Evolutionary conservation across 2,797 vertebrate species (phyloP).

Genomic region (Mormyrus hasselquistii): DNA sequence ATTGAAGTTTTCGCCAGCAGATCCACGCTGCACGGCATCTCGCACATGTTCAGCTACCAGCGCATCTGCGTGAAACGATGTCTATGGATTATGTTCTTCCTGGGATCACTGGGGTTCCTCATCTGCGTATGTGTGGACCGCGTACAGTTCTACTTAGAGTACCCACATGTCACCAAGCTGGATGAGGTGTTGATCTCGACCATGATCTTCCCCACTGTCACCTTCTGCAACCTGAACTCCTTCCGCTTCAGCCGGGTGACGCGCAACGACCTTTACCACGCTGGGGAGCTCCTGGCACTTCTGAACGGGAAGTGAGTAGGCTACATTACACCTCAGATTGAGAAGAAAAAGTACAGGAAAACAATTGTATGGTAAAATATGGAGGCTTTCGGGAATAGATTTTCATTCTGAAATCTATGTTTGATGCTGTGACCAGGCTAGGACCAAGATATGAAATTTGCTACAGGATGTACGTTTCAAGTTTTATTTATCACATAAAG

Average conservation of each 20-base stretch:
- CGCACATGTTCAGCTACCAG: slow-evolving; percentile 96
- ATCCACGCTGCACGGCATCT: slow-evolving; percentile 94
- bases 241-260: slow-evolving; percentile 93
- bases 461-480: not conserved
- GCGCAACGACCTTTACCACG: slow-evolving; percentile 96
- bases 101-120: slow-evolving; percentile 81
- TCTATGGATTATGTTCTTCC: slow-evolving; percentile 89
- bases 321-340: not conserved
- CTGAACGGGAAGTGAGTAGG: slow-evolving; percentile 86
- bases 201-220: slow-evolving; percentile 87
- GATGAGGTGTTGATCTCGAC: slow-evolving; percentile 81
- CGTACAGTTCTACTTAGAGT: slow-evolving; percentile 92
- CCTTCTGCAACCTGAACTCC: slow-evolving; percentile 98
- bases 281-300: slow-evolving; percentile 88
- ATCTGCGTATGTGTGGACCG: slow-evolving; percentile 86
- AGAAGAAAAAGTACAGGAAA: not conserved
- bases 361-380: not conserved
- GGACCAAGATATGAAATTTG: not conserved
- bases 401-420: not conserved
- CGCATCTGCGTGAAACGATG: slow-evolving; percentile 82
- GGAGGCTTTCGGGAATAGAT: not conserved
- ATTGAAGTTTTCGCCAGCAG: slow-evolving; percentile 95
- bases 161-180: slow-evolving; percentile 93
- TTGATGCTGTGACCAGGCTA: not conserved
- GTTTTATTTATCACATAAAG: not conserved